Evolutionary conservation across 2,113 vertebrate genomes (phyloP).

Genomic region (Acrocephalus kingi): DNA sequence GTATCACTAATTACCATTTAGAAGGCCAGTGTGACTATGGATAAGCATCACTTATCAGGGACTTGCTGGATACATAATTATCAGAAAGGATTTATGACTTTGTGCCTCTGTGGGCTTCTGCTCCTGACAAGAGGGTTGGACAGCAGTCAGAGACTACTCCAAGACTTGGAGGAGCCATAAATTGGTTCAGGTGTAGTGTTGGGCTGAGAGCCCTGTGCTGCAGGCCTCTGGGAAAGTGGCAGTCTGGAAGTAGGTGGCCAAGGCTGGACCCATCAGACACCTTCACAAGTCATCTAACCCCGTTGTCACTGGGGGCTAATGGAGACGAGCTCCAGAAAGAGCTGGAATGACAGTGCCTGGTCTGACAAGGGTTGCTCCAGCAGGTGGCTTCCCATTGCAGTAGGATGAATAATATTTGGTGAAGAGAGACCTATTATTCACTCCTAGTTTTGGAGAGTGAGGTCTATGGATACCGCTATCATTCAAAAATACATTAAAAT

Average conservation of each 20-base stretch:
- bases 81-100: neutral
- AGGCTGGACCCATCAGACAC: neutral
- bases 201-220: neutral
- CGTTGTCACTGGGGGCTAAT: neutral
- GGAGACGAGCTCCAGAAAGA: neutral
- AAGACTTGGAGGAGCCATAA: neutral
- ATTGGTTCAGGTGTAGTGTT: neutral
- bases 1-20: neutral
- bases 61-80: fast-evolving
- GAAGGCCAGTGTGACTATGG: neutral
- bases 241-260: neutral
- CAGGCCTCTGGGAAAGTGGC: neutral
- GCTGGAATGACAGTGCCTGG: neutral
- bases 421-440: neutral
- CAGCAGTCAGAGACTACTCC: neutral
- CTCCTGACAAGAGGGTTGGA: neutral
- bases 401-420: neutral
- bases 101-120: neutral
- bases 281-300: neutral
- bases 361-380: neutral
- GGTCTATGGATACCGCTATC: neutral
- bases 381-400: neutral
- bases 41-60: neutral
- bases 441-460: neutral
- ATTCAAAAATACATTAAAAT: neutral